A percentile compares a stretch with the other conserved stretches of the same genome.
Evolutionary conservation across 2,888 invertebrate species (phyloP).

Genomic region (Dryobota labecula): DNA sequence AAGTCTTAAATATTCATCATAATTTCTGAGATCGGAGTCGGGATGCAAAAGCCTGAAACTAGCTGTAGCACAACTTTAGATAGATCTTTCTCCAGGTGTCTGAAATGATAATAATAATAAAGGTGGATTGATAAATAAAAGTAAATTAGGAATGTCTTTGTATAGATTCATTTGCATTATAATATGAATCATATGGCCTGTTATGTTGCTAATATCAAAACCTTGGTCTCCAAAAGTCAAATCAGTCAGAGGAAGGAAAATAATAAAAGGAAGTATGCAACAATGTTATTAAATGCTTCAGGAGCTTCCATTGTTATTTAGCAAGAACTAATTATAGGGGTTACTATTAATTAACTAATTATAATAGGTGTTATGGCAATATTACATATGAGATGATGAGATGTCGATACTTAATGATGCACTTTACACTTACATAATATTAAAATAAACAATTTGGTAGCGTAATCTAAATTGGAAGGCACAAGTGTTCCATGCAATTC

Average conservation of each 20-base stretch:
- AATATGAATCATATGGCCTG: background rate
- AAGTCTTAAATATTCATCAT: background rate
- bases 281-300: slow-evolving; percentile 19
- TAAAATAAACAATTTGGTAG: background rate
- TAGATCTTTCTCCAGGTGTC: background rate
- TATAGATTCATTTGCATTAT: background rate
- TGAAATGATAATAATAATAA: background rate
- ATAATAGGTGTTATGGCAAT: background rate
- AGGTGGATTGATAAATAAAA: background rate
- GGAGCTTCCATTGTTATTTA: slow-evolving; percentile 25
- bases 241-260: slow-evolving; percentile 48
- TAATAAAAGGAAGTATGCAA: slow-evolving; percentile 23
- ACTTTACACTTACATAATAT: background rate
- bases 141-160: background rate
- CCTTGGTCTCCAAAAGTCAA: slow-evolving; percentile 12
- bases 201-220: background rate
- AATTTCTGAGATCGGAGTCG: background rate
- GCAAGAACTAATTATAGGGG: background rate
- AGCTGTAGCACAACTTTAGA: background rate
- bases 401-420: background rate
- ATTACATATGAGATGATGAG: background rate
- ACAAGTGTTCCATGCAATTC: background rate
- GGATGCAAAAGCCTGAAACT: background rate
- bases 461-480: background rate
- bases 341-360: slow-evolving; percentile 6